phyloP scores from a whole-genome alignment of 2,113 vertebrate genomes.

The Jaculus jaculus region DNA sequence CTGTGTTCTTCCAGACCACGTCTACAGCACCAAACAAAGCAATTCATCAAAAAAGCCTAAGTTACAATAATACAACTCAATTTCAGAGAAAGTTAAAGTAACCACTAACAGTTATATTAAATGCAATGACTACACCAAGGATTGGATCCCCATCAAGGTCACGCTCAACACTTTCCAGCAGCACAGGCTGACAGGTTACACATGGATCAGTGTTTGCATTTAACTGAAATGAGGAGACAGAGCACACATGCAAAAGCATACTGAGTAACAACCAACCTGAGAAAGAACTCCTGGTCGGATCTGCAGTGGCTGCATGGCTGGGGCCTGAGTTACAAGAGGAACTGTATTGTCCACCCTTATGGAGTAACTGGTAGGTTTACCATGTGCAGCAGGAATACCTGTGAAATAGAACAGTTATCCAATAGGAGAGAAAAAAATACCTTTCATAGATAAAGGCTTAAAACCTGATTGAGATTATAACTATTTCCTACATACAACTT shows the following conservation, averaged over 20 bases:
- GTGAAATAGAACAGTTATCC: slow-evolving; percentile 57
- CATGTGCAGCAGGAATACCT: slow-evolving; percentile 93
- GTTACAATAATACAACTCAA: neutral
- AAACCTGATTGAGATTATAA: slow-evolving; percentile 27
- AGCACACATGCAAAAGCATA: neutral
- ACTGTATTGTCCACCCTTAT: slow-evolving; percentile 94
- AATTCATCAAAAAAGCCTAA: neutral
- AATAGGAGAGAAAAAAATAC: slow-evolving; percentile 11
- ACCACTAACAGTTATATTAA: slow-evolving; percentile 23
- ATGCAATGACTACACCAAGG: neutral
- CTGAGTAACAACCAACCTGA: slow-evolving; percentile 87
- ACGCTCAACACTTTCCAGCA: slow-evolving; percentile 15
- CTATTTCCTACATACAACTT: neutral
- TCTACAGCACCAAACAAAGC: slow-evolving; percentile 80
- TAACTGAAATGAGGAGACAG: neutral
- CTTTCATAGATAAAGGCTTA: neutral
- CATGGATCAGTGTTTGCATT: neutral
- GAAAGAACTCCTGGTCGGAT: slow-evolving; percentile 95
- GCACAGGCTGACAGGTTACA: neutral
- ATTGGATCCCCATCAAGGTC: neutral
- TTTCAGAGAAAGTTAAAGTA: neutral
- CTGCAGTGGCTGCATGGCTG: slow-evolving; percentile 94
- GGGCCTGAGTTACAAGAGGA: slow-evolving; percentile 94
- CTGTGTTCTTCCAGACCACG: slow-evolving; percentile 94
- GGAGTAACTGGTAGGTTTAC: slow-evolving; percentile 92